Base-by-base conservation (phyloP, 1,140 invertebrate genomes). In the Bradynema listronoti region DNA sequence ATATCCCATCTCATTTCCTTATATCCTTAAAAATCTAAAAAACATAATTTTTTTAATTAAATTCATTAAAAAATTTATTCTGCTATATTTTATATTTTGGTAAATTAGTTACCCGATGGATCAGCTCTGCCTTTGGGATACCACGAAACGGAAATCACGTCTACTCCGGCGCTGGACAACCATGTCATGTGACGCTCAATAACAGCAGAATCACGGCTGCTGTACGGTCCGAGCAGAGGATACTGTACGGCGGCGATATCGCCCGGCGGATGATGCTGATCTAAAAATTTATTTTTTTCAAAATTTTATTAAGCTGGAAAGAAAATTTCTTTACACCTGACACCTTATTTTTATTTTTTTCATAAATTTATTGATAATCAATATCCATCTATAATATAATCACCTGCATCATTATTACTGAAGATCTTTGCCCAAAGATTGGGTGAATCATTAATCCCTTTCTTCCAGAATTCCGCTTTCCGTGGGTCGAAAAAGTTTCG, bases 161-260 rank as follows among this genome's bases (percentile, higher is more conserved):
- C 66, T 27, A 71, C 63, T 43, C 66, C 66, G 4, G 64, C 64
- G 32, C 45, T 55, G 6, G 68, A 54, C 4, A 66, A 67, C 74
- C 79, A 75, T 54, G 71, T 65, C 77, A 83, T 79, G 56, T 83
- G 82, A 19, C 64, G 61, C 14, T 78, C 68, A 27, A 83, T 68
- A 34, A 80, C 68, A 6, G 34, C 42, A 29, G 70, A 69, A 72
- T 82, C 75, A 39, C 62, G 58, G 34, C 80, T 81, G 62, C 80
- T 81, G 73, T 83, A 83, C 5, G 79, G 69, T 11, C 82, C 82
- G 11, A 83, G 65, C 36, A 69, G 19, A 27, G 82, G 82, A 60
- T 81, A 83, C 62, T 78, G 83, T 59, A 79, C 80, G 5, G 81
- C 68, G 4, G 79, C 82, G 57, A 83, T 78, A 61, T 83, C 82